Percentiles rank a stretch among this genome's conserved stretches.
Conservation (phyloP, 2,113 vertebrate species). For the Strix uralensis region DNA sequence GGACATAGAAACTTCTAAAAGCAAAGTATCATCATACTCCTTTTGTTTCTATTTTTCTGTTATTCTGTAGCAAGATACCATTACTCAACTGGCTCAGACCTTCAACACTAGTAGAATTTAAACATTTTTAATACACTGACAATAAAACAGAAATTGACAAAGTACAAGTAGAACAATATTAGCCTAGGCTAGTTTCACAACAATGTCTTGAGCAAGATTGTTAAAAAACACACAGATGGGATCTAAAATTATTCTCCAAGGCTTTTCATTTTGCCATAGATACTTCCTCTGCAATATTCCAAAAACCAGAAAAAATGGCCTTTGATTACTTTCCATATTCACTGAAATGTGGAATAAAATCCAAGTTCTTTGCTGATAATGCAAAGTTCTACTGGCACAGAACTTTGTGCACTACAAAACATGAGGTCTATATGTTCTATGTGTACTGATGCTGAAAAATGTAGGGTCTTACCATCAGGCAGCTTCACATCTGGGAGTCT, state of each 20-base stretch:
- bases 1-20: not conserved
- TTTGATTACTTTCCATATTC: not conserved
- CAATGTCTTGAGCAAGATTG: not conserved
- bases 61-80: not conserved
- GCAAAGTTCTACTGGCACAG: not conserved
- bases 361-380: not conserved
- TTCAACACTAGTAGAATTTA: not conserved
- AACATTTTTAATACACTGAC: not conserved
- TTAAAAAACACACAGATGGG: not conserved
- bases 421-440: not conserved
- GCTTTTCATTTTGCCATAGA: not conserved
- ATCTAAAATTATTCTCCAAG: not conserved
- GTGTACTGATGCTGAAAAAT: not conserved
- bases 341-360: not conserved
- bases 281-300: not conserved
- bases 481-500: not conserved
- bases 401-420: not conserved
- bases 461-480: not conserved
- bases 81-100: not conserved
- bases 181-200: not conserved
- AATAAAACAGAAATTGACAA: not conserved
- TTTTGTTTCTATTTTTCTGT: not conserved
- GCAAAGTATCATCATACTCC: not conserved
- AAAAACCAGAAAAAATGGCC: not conserved
- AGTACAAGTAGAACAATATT: not conserved